A percentile compares a stretch with the other conserved stretches of the same genome.
phyloP scores from a whole-genome alignment of 2,797 vertebrate species.

The Gadopsis marmoratus region DNA sequence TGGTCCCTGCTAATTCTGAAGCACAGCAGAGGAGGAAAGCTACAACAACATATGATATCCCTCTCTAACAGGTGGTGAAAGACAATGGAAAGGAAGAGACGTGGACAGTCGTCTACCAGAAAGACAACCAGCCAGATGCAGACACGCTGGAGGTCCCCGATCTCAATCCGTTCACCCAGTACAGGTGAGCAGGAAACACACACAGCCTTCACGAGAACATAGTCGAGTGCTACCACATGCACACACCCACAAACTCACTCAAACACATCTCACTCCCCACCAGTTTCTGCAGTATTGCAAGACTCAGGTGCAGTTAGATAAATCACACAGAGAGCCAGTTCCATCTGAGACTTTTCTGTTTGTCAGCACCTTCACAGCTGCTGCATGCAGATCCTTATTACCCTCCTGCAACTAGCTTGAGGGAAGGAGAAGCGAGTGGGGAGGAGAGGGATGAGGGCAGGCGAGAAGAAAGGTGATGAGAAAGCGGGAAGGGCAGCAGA shows the following conservation, averaged over 20 bases:
- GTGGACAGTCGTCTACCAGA: slow-evolving; percentile 90
- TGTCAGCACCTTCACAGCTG: slow-evolving; percentile 82
- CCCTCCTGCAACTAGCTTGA: slow-evolving; percentile 64
- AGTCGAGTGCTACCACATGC: not conserved
- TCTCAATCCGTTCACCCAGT: slow-evolving; percentile 94
- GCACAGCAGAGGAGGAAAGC: not conserved
- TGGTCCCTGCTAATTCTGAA: not conserved
- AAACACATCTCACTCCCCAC: slow-evolving; percentile 51
- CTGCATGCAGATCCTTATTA: slow-evolving; percentile 82
- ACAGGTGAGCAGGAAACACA: slow-evolving; percentile 87
- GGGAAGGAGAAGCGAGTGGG: slow-evolving; percentile 26
- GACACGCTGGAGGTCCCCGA: slow-evolving; percentile 91
- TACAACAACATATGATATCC: not conserved
- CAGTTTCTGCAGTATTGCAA: slow-evolving; percentile 68
- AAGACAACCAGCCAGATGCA: slow-evolving; percentile 91
- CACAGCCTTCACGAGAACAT: not conserved
- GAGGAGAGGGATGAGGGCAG: slow-evolving; percentile 35
- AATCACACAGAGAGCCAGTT: slow-evolving; percentile 79
- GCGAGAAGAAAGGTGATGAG: slow-evolving; percentile 63
- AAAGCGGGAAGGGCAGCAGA: slow-evolving; percentile 51
- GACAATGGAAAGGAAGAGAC: slow-evolving; percentile 84
- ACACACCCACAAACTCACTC: slow-evolving; percentile 25
- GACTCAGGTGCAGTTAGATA: slow-evolving; percentile 75
- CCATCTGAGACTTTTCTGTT: slow-evolving; percentile 80
- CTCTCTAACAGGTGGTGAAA: slow-evolving; percentile 70